Evolutionary conservation across 2,888 invertebrate genomes (phyloP).

Genomic region (Agrotis clavis): DNA sequence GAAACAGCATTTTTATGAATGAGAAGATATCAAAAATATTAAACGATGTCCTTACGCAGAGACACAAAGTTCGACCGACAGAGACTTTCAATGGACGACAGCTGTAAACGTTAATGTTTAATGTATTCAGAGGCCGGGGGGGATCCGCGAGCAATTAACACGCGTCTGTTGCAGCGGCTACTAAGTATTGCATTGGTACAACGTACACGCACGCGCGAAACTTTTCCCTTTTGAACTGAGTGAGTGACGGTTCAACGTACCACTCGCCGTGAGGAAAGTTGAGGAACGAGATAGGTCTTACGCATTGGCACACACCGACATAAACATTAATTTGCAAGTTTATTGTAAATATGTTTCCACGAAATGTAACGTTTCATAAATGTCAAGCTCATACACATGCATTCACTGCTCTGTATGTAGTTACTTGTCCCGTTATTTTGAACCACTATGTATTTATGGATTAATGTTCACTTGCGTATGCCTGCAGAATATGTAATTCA

Average conservation of each 20-base stretch:
- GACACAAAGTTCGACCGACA: not conserved
- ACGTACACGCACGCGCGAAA: conserved; percentile 67
- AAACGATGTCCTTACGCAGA: conserved; percentile 8
- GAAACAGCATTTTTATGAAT: conserved; percentile 51
- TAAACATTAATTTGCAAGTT: conserved; percentile 60
- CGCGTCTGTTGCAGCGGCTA: conserved; percentile 34
- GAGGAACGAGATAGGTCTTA: conserved; percentile 76
- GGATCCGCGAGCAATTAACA: conserved; percentile 56
- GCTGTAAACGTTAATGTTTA: conserved; percentile 11
- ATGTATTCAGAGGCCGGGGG: conserved; percentile 23
- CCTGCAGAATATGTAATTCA: conserved; percentile 29
- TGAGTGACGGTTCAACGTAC: conserved; percentile 78
- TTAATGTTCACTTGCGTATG: conserved; percentile 36
- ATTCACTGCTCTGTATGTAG: conserved; percentile 4
- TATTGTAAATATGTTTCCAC: conserved; percentile 51
- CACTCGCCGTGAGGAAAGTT: conserved; percentile 80
- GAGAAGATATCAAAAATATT: conserved; percentile 28
- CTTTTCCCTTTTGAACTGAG: conserved; percentile 80
- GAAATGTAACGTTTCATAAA: conserved; percentile 46
- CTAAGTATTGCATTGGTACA: conserved; percentile 57
- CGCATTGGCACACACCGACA: conserved; percentile 58
- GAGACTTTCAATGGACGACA: conserved; percentile 18
- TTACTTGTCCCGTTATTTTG: conserved; percentile 41
- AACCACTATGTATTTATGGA: conserved; percentile 34
- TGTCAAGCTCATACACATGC: conserved; percentile 39